These are phyloP conservation scores for Pachypsylla venusta DNA, from an alignment of 1,140 invertebrate species.

Conservation along the genomic window DNA sequence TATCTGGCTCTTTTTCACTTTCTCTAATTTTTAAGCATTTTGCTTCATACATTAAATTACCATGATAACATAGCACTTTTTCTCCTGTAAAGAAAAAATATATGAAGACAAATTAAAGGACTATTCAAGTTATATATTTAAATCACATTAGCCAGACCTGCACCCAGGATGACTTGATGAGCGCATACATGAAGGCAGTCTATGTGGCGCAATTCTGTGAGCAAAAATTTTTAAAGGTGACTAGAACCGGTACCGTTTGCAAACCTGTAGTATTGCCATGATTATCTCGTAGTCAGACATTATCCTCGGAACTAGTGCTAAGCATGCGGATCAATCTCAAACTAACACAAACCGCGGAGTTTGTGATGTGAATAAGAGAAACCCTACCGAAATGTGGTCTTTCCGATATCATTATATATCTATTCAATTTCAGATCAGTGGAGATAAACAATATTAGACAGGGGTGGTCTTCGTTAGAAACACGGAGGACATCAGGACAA, in stretches of 20 bases:
- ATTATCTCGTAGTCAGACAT: too few species aligned
- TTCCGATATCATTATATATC: too few species aligned
- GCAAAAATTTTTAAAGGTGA: neutral
- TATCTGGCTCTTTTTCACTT: constrained; percentile 20
- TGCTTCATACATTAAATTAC: constrained; percentile 29
- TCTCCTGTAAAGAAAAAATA: constrained; percentile 16
- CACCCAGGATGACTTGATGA: neutral
- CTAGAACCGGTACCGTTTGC: neutral
- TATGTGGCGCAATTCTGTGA: neutral
- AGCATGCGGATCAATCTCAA: too few species aligned
- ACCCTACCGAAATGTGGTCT: too few species aligned
- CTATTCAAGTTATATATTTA: neutral
- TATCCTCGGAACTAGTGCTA: too few species aligned
- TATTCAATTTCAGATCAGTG: too few species aligned
- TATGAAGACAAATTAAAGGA: neutral
- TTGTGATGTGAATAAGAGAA: too few species aligned
- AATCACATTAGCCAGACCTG: neutral
- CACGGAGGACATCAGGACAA: too few species aligned
- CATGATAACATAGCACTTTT: constrained; percentile 22
- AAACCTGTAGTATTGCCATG: neutral
- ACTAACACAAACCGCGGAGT: too few species aligned
- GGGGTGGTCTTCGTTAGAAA: too few species aligned
- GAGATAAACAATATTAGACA: too few species aligned
- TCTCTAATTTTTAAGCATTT: constrained; percentile 77
- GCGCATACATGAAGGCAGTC: neutral